phyloP scores from a whole-genome alignment of 2,113 vertebrate species.

The human (Homo sapiens) region GRCh38 chr15:81758501-81759000 shows the following conservation, averaged over 20 bases:
- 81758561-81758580: not conserved
- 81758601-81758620: not conserved
- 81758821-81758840: slow-evolving; percentile 40
- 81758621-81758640: not conserved
- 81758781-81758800: not conserved
- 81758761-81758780: not conserved
- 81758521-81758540: not conserved
- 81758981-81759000: slow-evolving; percentile 68
- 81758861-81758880: slow-evolving; percentile 57
- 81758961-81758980: slow-evolving; percentile 72
- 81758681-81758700: not conserved
- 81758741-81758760: not conserved
- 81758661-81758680: rapidly evolving
- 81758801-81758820: slow-evolving; percentile 40
- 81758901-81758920: not conserved
- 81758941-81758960: slow-evolving; percentile 61
- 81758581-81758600: not conserved
- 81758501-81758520: not conserved
- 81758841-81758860: not conserved
- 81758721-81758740: not conserved
- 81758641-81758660: not conserved
- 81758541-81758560: not conserved
- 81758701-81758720: not conserved
- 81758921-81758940: slow-evolving; percentile 76
- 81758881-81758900: slow-evolving; percentile 56